Evolutionary conservation across 2,797 vertebrate genomes (phyloP), one percentile per base, ranked within the genome.

Genomic region (Channallabes apus): DNA sequence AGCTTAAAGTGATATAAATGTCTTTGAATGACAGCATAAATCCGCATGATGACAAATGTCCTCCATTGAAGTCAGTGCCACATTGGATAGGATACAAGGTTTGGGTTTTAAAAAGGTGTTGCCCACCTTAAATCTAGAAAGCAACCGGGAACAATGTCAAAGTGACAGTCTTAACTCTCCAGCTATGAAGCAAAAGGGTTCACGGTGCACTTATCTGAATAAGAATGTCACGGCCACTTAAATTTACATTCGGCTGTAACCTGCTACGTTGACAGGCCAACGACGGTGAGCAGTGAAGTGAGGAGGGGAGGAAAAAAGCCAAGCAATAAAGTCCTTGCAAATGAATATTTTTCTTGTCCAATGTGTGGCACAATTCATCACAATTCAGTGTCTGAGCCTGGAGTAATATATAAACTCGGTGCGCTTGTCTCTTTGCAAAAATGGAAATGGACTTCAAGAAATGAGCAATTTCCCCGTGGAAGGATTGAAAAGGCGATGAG

Each of bases 381-480:
- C 96, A 95, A 97, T 98, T 96, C 96, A 94, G 91, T 92, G 93
- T 94, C 94, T 92, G 93, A 94, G 94, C 95, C 94, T 94, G 93
- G 93, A 95, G 95, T 96, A 97, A 97, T 97, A 94, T 96, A 97
- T 96, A 97, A 97, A 97, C 96, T 96, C 92, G 95, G 95, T 93
- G 94, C 89, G 92, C 94, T 76, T 96, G 96, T 95, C 94, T 92
- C 94, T 95, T 95, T 94, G 94, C 94, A 95, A 96, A 97, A 97
- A 99, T 97, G 95, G 96, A 97, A 98, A 97, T 96, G 94, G 97
- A 97, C 97, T 96, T 95, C 91, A 89, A 97, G 96, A 97, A 99
- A 99, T 98, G 96, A 98, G 96, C 97, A 98, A 99, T 99, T 99
- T 99, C 98, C 97, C 97, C 93, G 93, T 94, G 97, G 96, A 98